Evolutionary conservation across 2,888 invertebrate species (phyloP), one percentile per base, ranked within the genome.

Genomic region (Sesamia inferens): DNA sequence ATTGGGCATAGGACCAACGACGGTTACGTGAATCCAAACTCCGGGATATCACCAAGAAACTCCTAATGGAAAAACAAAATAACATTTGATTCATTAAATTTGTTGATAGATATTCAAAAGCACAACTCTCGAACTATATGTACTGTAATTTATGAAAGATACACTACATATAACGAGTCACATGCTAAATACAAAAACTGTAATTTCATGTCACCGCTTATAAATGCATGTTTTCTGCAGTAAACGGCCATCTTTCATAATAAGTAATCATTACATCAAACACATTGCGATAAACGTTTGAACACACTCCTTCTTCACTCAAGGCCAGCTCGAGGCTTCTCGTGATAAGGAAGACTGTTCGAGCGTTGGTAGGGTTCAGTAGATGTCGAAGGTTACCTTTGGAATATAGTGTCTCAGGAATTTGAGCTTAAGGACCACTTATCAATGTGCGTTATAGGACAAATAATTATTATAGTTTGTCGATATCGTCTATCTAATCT

Each of bases 221-320:
- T 68, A 68, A 82, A 75, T 66, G 76, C 68, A 54, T 74, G 74
- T 79, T 62, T 71, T 75, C 58, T 74, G 57, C 69, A 74, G 24
- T 54, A 66, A 59, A 67, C 78, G 68, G 71, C 80, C 82, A 84
- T 85, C 79, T 87, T 74, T 71, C 54, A 71, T 89, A 90, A 90
- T 88, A 86, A 81, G 79, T 87, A 88, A 90, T 90, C 78, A 89
- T 89, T 89, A 88, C 67, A 85, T 87, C 87, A 92, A 91, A 92
- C 82, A 90, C 59, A 6, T 63, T 51, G 84, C 76, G 91, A 90
- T 92, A 91, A 91, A 88, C 84, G 83, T 59, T 84, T 87, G 81
- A 85, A 86, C 76, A 90, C 83, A 89, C 88, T 81, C 79, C 75
- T 85, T 81, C 75, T 71, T 71, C 84, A 88, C 63, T 69, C 87